Percentiles rank a stretch among this genome's conserved stretches.
Conservation (phyloP, 2,888 invertebrate species). For the Creontiades dilutus region DNA sequence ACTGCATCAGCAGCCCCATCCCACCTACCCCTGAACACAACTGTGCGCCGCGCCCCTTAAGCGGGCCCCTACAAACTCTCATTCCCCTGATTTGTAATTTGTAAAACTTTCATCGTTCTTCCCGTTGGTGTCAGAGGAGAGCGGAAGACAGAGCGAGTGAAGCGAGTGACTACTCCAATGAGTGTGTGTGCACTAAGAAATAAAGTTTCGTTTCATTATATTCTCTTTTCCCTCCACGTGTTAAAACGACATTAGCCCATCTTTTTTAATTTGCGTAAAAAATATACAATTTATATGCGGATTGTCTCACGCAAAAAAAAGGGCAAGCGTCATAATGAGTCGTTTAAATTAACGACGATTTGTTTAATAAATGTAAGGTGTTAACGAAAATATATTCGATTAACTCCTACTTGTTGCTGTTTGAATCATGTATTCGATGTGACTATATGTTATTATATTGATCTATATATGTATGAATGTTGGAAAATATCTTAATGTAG, state of each 20-base stretch:
- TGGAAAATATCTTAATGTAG: conserved; percentile 33
- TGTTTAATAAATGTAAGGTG: background rate
- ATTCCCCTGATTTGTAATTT: conserved; percentile 26
- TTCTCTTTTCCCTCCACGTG: background rate
- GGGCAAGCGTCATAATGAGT: background rate
- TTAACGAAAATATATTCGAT: background rate
- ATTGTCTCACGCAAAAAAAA: background rate
- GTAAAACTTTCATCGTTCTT: conserved; percentile 56
- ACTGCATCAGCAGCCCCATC: conserved; percentile 15
- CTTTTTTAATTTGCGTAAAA: background rate
- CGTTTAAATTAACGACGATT: background rate
- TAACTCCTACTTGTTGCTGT: conserved; percentile 6
- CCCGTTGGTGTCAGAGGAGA: conserved; percentile 28
- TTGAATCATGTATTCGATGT: conserved; percentile 10
- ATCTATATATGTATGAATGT: background rate
- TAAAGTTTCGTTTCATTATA: background rate
- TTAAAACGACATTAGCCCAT: background rate
- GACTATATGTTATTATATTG: conserved; percentile 8
- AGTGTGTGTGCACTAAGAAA: background rate
- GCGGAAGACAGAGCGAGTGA: conserved; percentile 40
- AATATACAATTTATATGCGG: background rate
- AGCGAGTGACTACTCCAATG: background rate
- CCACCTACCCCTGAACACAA: background rate
- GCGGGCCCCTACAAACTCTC: conserved; percentile 34
- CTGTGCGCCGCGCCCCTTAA: conserved; percentile 1